Conservation (phyloP, 2,113 vertebrate genomes). For the Cinclus cinclus region DNA sequence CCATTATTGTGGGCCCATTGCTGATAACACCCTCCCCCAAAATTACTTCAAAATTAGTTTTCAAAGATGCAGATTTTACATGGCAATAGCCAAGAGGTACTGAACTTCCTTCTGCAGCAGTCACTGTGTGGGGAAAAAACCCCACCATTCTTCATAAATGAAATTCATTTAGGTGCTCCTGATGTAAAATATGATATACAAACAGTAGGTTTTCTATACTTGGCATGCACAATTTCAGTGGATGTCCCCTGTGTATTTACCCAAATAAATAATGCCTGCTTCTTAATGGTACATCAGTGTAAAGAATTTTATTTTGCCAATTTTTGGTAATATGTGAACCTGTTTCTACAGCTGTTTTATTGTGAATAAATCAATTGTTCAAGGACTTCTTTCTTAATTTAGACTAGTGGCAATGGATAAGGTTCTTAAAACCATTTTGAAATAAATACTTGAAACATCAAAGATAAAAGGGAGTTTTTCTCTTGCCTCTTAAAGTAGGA, state of each 20-base stretch:
- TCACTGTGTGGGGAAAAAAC: not conserved
- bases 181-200: not conserved
- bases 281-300: not conserved
- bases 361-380: not conserved
- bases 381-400: not conserved
- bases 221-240: rapidly evolving
- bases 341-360: not conserved
- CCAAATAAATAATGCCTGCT: not conserved
- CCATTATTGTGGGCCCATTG: not conserved
- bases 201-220: not conserved
- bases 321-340: not conserved
- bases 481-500: not conserved
- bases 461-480: not conserved
- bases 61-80: not conserved
- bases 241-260: not conserved
- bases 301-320: not conserved
- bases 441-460: not conserved
- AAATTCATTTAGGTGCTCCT: not conserved
- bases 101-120: not conserved
- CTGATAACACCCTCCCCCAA: not conserved
- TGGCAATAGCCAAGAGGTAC: not conserved
- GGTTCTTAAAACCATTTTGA: not conserved
- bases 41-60: not conserved
- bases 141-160: not conserved
- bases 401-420: not conserved